Percentiles rank a stretch among this genome's conserved stretches.
Conservation (phyloP, 2,797 vertebrate species). For the Threskiornis aethiopicus region DNA sequence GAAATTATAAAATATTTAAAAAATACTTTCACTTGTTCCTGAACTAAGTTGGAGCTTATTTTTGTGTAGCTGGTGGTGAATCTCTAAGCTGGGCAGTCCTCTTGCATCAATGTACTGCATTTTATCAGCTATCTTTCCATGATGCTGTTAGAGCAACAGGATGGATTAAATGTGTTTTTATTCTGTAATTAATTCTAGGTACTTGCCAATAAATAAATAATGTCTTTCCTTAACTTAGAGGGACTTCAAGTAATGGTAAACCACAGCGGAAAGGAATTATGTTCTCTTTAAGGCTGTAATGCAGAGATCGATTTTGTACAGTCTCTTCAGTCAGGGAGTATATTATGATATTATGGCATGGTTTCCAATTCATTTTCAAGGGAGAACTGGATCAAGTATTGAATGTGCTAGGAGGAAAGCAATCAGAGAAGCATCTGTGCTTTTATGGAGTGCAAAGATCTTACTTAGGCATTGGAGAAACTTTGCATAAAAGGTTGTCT, state of each 20-base stretch:
- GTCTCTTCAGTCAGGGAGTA: neutral
- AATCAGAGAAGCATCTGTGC: neutral
- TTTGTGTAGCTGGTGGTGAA: neutral
- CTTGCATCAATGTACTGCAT: neutral
- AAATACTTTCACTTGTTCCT: neutral
- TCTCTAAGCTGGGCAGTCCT: neutral
- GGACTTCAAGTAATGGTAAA: neutral
- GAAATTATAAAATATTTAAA: no score
- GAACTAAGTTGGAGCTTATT: neutral
- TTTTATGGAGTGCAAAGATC: neutral
- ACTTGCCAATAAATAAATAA: neutral
- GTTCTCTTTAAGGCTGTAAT: neutral
- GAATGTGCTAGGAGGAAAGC: neutral
- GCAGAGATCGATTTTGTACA: neutral
- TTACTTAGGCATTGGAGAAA: neutral
- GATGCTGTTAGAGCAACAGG: neutral
- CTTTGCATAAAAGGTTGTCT: neutral
- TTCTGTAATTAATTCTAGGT: neutral
- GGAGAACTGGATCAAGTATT: neutral
- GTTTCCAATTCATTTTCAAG: neutral
- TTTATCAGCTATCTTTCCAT: neutral
- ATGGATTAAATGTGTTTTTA: neutral
- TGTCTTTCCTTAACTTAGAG: neutral
- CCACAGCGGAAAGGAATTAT: neutral
- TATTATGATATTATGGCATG: neutral